Evolutionary conservation across 2,888 invertebrate species (phyloP).

Genomic region (Ctena decussata): DNA sequence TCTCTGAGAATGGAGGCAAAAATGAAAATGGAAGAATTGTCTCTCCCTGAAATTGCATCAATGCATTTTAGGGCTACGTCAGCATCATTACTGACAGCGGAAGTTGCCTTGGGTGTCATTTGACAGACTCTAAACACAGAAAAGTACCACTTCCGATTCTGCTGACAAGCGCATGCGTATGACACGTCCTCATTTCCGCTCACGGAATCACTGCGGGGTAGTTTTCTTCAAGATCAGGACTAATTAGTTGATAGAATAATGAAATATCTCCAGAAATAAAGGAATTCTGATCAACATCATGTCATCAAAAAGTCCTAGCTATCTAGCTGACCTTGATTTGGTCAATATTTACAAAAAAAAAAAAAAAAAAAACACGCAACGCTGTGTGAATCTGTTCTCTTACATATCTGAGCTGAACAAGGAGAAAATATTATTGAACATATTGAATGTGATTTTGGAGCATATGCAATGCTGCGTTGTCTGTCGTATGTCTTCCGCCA

Average conservation of each 20-base stretch:
- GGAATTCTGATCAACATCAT: not conserved
- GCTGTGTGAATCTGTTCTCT: too few species aligned
- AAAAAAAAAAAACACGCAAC: too few species aligned
- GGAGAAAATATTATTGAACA: too few species aligned
- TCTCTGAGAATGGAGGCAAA: too few species aligned
- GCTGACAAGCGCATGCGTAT: constrained; percentile 13
- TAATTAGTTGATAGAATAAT: not conserved
- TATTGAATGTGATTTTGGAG: too few species aligned
- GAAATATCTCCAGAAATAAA: not conserved
- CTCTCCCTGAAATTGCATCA: too few species aligned
- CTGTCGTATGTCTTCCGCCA: too few species aligned
- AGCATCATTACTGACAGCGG: not conserved
- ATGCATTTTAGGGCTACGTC: too few species aligned
- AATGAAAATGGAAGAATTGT: too few species aligned
- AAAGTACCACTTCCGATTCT: constrained; percentile 12
- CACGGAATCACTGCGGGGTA: constrained; percentile 16
- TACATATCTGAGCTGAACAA: too few species aligned
- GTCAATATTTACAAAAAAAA: too few species aligned
- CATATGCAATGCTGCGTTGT: too few species aligned
- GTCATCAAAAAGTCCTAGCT: not conserved
- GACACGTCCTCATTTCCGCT: constrained; percentile 7
- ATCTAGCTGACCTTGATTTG: not conserved
- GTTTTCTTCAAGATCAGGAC: not conserved
- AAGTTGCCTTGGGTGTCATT: constrained; percentile 7
- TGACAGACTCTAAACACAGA: not conserved